Evolutionary conservation across 2,113 vertebrate species (phyloP), one percentile per base, ranked within the genome.

Genomic region (Stigmatopora argus): DNA sequence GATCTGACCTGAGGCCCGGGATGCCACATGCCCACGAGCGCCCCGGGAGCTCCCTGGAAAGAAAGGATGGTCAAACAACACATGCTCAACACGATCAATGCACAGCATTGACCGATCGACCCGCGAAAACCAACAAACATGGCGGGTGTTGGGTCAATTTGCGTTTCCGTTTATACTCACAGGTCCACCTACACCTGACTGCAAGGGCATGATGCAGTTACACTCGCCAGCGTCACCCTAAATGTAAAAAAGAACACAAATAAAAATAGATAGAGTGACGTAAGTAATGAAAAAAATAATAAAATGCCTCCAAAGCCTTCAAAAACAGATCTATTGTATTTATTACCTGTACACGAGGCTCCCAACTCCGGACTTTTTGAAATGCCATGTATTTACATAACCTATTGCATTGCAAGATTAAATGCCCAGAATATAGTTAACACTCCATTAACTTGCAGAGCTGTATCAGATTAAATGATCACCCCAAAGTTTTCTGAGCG

Each of bases 221-320:
- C 95, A 96, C 9, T 94, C 93, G 48, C 96, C 94, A 0, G 91
- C 86, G 51, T 92, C 92, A 31, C 96, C 96, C 96, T 97, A 77
- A 45, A 83, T 88, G 46, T 73, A 23, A 63, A 8, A 73, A 65
- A 17, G 65, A 69, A 64, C 26, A 31, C 26, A 31, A 31, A 3
- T 31, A 2, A 31, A 31, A 31, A 31, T 3, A 31, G 3, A 31
- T 31, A 31, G n/a, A n/a, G 10, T 23, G 7, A 55, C 21, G 12
- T 21, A 10, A 14, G 21, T 55, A 55, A n/a, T n/a, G 23, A 15
- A 21, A 56, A 56, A 14, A 34, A 5, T 13, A 35, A 15, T 18
- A 31, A 34, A 58, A 1, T 58, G 34, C 35, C 26, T 3, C 3
- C 26, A 31, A 31, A 38, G 31, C 56, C 31, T 70, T 66, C 65